phyloP scores from a whole-genome alignment of 2,113 vertebrate species.

The Monopterus albus region DNA sequence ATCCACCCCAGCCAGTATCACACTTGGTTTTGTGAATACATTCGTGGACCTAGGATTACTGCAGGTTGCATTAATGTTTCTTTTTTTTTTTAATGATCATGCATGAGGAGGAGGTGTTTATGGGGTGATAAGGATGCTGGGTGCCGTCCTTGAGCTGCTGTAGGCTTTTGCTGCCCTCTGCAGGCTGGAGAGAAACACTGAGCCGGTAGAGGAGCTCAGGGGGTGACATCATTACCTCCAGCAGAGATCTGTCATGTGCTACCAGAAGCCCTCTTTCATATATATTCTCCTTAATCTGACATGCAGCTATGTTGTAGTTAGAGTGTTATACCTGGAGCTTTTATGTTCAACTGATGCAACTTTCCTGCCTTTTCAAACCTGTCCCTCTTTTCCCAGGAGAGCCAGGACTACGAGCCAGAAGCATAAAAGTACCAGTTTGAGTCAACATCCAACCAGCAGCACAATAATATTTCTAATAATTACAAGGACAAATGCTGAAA shows the following conservation, averaged over 20 bases:
- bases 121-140: constrained; percentile 42
- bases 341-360: constrained; percentile 14
- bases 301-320: constrained; percentile 7
- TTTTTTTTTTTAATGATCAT: constrained; percentile 10
- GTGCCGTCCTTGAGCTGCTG: constrained; percentile 50
- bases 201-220: constrained; percentile 20
- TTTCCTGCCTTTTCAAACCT: background rate
- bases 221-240: constrained; percentile 56
- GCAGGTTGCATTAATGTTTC: constrained; percentile 1
- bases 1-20: background rate
- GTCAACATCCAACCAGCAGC: constrained; percentile 91
- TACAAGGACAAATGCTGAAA: constrained; percentile 83
- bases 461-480: constrained; percentile 90
- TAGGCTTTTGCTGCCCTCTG: constrained; percentile 73
- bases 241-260: background rate
- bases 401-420: constrained; percentile 98
- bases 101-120: constrained; percentile 39
- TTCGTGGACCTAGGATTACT: constrained; percentile 23
- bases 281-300: constrained; percentile 2
- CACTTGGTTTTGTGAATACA: constrained; percentile 11
- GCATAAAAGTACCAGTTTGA: constrained; percentile 86
- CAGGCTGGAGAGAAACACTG: constrained; percentile 46
- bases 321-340: background rate
- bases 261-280: constrained; percentile 20
- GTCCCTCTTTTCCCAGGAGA: constrained; percentile 82